Percentiles rank a stretch among this genome's conserved stretches.
Evolutionary conservation across 2,113 vertebrate genomes (phyloP).

Genomic region (Arizona elegans): DNA sequence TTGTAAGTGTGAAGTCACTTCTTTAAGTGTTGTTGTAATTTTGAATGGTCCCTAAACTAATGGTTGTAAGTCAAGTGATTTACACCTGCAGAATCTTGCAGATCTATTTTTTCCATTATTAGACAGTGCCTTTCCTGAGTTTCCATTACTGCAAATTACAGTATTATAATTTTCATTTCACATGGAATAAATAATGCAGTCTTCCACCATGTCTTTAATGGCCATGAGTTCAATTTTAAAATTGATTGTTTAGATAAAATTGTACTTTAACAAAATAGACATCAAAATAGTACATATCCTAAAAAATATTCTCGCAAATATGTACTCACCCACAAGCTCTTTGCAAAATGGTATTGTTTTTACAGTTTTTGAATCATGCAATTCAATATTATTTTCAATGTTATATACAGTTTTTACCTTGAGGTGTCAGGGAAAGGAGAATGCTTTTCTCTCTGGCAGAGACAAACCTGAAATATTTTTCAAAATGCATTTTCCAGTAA

Average conservation of each 20-base stretch:
- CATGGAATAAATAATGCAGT: neutral
- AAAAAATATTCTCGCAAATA: neutral
- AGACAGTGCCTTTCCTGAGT: neutral
- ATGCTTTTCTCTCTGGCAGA: neutral
- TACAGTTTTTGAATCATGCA: slow-evolving; percentile 14
- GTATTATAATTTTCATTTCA: neutral
- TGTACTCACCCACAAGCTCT: neutral
- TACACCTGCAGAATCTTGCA: neutral
- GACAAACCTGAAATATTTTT: neutral
- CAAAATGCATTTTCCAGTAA: neutral
- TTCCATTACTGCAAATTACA: neutral
- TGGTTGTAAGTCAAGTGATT: too few species aligned
- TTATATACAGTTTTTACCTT: neutral
- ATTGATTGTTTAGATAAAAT: neutral
- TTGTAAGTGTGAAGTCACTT: too few species aligned
- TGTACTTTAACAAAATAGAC: neutral
- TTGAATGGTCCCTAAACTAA: too few species aligned
- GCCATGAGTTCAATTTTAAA: neutral
- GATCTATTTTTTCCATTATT: neutral
- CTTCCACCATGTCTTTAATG: neutral
- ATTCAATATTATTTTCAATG: neutral
- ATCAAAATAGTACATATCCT: neutral
- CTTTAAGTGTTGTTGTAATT: too few species aligned
- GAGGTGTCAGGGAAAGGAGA: neutral
- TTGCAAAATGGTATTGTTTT: slow-evolving; percentile 42